Evolutionary conservation across 2,797 vertebrate genomes (phyloP), one percentile per base, ranked within the genome.

Genomic region (Notamacropus eugenii): DNA sequence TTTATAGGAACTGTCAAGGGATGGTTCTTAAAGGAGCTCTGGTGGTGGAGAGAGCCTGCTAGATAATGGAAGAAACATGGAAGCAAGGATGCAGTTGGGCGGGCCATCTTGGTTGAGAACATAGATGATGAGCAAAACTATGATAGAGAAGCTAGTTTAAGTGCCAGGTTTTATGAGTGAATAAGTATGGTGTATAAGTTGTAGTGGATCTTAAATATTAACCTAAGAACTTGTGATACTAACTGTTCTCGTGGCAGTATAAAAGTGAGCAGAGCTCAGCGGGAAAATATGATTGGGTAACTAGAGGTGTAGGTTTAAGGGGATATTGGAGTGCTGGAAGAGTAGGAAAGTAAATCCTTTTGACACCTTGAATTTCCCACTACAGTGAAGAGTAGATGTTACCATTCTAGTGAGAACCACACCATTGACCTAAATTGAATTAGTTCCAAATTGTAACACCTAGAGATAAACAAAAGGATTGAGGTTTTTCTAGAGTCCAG

Each of bases 301-400:
- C 29, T 91, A 9, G 94, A 56, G 54, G 58, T 57, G 27, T 67
- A 27, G 52, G 54, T 54, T 31, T 8, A 91, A 62, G 55, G 74
- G 57, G 27, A 16, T 55, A 16, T 11, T 14, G 74, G 93, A 91
- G 16, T 54, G 62, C 55, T 54, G 34, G 19, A 90, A 5, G 57
- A 54, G 11, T 58, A 31, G 57, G 59, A 46, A 46, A 96, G 29
- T 92, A 94, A 92, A 59, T 62, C n/a, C 87, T 52, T 94, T 93
- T 93, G 92, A 93, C 56, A 40, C 5, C 67, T 90, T 46, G 27
- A 54, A 87, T 67, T 40, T 90, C 87, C 74, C 16, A 3, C 95
- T 94, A n/a, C 92, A 31, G 40, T 62, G 87, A 55, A 31, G 8
- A 24, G 52, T 14, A 16, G 92, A 6, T 13, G 55, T 62, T 67